A percentile compares a stretch with the other conserved stretches of the same genome.
Conservation (phyloP, 2,888 invertebrate species). For the Drosophila prostipennis region DNA sequence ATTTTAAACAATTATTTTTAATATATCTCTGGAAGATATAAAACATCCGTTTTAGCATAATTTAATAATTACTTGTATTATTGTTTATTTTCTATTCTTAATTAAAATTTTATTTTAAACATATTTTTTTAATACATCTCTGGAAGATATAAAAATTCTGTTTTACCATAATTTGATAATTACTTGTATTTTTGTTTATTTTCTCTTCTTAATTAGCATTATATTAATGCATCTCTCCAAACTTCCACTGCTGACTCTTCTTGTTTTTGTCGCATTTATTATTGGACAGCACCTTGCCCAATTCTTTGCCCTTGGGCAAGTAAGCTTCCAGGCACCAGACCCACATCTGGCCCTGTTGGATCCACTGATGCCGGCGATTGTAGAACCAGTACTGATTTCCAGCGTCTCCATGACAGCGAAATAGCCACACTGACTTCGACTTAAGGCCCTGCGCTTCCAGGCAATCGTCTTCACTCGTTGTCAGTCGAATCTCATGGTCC, state of each 20-base stretch:
- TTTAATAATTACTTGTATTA: too few species aligned
- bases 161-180: not conserved
- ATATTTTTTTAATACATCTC: too few species aligned
- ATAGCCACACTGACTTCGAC: conserved; percentile 89
- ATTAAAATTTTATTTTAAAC: too few species aligned
- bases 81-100: too few species aligned
- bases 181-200: not conserved
- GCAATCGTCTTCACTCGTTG: conserved; percentile 87
- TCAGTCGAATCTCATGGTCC: conserved; percentile 80
- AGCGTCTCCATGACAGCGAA: conserved; percentile 92
- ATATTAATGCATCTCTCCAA: not conserved
- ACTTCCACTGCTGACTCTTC: conserved; percentile 42
- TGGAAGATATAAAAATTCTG: too few species aligned
- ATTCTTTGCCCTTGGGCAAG: conserved; percentile 84
- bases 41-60: too few species aligned
- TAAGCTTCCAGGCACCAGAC: conserved; percentile 88
- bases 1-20: too few species aligned
- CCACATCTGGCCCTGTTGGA: conserved; percentile 62
- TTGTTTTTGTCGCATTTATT: conserved; percentile 85
- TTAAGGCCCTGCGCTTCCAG: conserved; percentile 92
- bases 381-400: conserved; percentile 97
- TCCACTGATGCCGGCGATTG: conserved; percentile 85
- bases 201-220: not conserved
- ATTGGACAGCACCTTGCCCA: conserved; percentile 88
- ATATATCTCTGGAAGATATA: too few species aligned